phyloP scores from a whole-genome alignment of 2,888 invertebrate species.

The Hedya salicella region DNA sequence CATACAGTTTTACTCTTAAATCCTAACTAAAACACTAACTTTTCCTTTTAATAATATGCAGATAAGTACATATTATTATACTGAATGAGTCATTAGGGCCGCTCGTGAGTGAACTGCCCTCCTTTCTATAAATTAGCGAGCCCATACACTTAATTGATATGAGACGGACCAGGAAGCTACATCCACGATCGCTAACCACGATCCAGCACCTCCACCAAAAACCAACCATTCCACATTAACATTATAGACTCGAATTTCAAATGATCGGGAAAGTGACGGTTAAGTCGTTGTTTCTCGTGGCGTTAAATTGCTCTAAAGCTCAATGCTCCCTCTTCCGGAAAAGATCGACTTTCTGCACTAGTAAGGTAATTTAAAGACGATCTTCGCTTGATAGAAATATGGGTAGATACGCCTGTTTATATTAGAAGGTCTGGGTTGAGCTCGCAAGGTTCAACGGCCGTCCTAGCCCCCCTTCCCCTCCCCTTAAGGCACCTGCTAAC shows the following conservation, averaged over 20 bases:
- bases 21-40: conserved; percentile 18
- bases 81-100: conserved; percentile 52
- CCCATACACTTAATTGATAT: conserved; percentile 78
- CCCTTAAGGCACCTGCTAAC: conserved; percentile 60
- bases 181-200: conserved; percentile 66
- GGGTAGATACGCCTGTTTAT: conserved; percentile 57
- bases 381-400: conserved; percentile 49
- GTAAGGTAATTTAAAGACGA: conserved; percentile 50
- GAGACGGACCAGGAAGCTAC: conserved; percentile 77
- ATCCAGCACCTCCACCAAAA: conserved; percentile 47
- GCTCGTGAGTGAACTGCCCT: conserved; percentile 69
- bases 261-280: conserved; percentile 44
- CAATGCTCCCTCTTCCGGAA: conserved; percentile 77
- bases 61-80: conserved; percentile 42
- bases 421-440: conserved; percentile 51
- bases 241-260: conserved; percentile 46
- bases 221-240: conserved; percentile 36
- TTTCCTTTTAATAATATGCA: conserved; percentile 38
- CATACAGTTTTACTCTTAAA: conserved; percentile 2
- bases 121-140: conserved; percentile 78
- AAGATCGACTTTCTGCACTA: conserved; percentile 55
- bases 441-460: conserved; percentile 77
- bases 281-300: conserved; percentile 59
- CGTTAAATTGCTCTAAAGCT: conserved; percentile 77
- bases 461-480: conserved; percentile 72